Conservation (phyloP, 2,888 invertebrate genomes). For the Latrodectus hesperus region DNA sequence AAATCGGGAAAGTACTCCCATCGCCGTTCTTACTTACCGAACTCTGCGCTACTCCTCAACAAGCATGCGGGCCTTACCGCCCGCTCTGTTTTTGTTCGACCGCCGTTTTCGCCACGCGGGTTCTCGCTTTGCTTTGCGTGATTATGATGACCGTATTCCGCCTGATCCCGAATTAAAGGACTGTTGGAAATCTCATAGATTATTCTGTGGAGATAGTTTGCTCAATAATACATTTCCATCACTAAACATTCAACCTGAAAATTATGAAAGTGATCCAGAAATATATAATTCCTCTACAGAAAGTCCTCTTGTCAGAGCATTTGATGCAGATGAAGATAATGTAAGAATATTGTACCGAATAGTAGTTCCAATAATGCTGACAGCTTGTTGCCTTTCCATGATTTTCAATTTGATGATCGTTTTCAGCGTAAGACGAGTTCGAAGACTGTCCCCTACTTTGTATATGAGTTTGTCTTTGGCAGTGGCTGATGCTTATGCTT, state of each 20-base stretch:
- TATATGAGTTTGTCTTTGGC: constrained; percentile 74
- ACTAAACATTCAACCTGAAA: background rate
- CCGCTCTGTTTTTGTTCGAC: background rate
- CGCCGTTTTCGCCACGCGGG: constrained; percentile 39
- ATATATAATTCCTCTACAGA: background rate
- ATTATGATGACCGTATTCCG: background rate
- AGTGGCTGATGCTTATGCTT: constrained; percentile 79
- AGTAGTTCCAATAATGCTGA: constrained; percentile 74
- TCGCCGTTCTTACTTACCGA: constrained; percentile 1
- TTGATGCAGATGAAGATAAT: constrained; percentile 6
- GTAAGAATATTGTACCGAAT: constrained; percentile 72
- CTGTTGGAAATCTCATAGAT: background rate
- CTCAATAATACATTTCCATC: constrained; percentile 7
- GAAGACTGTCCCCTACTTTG: constrained; percentile 74
- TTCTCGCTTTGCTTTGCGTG: constrained; percentile 26
- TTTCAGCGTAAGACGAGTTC: constrained; percentile 78
- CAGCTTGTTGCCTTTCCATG: constrained; percentile 78
- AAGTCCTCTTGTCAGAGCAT: background rate
- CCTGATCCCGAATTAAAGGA: background rate
- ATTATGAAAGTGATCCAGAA: background rate
- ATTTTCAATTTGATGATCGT: constrained; percentile 79
- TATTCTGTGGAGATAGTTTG: constrained; percentile 1
- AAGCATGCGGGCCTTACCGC: constrained; percentile 24
- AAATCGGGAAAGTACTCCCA: constrained; percentile 1
- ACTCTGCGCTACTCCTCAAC: background rate